Evolutionary conservation across 2,113 vertebrate species (phyloP).

Genomic region (crab-eating macaque (Macaca fascicularis)): T2T-MFA8v1.1 NC_088388.1:28765001-28765500

Average conservation of each 20-base stretch:
- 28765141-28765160: background rate
- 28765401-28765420: background rate
- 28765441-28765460: background rate
- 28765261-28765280: background rate
- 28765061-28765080: slow-evolving; percentile 35
- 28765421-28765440: background rate
- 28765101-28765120: background rate
- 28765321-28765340: slow-evolving; percentile 13
- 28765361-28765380: background rate
- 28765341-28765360: background rate
- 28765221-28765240: background rate
- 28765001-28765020: background rate
- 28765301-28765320: background rate
- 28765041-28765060: background rate
- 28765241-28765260: background rate
- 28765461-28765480: background rate
- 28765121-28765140: background rate
- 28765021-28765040: background rate
- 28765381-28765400: background rate
- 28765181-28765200: background rate
- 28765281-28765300: background rate
- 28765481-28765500: background rate
- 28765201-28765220: background rate
- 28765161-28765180: background rate
- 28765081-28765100: background rate